phyloP scores from a whole-genome alignment of 1,140 invertebrate genomes.

The Heliconius hermathena region DNA sequence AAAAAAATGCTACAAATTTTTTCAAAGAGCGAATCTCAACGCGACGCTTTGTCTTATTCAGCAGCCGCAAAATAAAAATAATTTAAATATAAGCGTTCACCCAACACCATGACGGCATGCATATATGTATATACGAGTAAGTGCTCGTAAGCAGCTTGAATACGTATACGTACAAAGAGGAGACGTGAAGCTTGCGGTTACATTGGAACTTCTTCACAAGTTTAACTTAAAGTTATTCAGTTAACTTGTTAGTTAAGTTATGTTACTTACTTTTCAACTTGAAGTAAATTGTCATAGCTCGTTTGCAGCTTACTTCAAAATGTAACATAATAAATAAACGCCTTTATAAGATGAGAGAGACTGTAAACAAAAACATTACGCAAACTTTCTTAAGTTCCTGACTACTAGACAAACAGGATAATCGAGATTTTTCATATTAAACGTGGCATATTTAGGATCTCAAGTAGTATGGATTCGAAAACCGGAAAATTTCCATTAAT shows the following conservation, averaged over 20 bases:
- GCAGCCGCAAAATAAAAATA: too few relatives aligned
- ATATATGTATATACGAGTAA: neutral
- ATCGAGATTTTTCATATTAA: too few relatives aligned
- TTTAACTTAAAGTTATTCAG: neutral
- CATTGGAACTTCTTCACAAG: slow-evolving; percentile 13
- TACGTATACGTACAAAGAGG: neutral
- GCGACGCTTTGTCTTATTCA: too few relatives aligned
- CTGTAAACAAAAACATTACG: neutral
- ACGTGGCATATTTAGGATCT: too few relatives aligned
- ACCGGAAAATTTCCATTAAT: too few relatives aligned
- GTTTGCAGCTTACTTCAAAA: neutral
- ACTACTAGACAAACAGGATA: too few relatives aligned
- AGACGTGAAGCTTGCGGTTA: slow-evolving; percentile 12
- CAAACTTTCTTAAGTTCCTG: neutral
- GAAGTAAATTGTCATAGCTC: neutral
- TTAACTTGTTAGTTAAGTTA: neutral
- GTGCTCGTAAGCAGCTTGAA: neutral
- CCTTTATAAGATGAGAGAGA: neutral
- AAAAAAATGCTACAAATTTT: too few relatives aligned
- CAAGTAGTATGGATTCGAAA: too few relatives aligned
- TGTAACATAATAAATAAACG: neutral
- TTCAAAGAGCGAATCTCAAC: too few relatives aligned
- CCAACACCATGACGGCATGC: neutral
- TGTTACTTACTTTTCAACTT: neutral
- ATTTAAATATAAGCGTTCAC: too few relatives aligned